Evolutionary conservation across 2,888 invertebrate species (phyloP).

Genomic region (Lepeophtheirus nordmannii): DNA sequence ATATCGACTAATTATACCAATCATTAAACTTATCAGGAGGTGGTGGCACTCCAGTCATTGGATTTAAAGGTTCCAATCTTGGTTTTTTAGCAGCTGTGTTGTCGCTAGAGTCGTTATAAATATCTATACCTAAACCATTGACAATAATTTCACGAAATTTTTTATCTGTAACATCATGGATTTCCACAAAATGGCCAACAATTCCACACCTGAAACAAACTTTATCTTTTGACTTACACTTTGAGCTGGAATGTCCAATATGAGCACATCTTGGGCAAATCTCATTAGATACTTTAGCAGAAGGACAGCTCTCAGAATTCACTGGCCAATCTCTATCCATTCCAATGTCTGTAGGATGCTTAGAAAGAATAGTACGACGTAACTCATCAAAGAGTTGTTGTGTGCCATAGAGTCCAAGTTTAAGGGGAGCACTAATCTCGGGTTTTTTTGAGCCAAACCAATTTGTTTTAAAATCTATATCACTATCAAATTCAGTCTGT

Average conservation of each 20-base stretch:
- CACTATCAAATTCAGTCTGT: neutral
- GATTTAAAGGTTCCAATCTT: too few relatives aligned
- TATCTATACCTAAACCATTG: too few relatives aligned
- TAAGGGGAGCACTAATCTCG: neutral
- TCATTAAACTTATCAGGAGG: too few relatives aligned
- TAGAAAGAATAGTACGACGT: neutral
- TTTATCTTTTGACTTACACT: neutral
- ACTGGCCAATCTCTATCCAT: neutral
- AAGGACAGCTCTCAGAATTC: neutral
- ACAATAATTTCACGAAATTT: neutral
- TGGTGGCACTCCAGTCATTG: too few relatives aligned
- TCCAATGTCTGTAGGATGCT: neutral
- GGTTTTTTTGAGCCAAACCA: neutral
- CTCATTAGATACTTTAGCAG: neutral
- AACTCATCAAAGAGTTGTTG: neutral
- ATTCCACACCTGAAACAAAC: neutral
- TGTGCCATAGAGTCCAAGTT: neutral
- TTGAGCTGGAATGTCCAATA: neutral
- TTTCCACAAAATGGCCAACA: neutral
- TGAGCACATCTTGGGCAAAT: neutral
- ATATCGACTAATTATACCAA: too few relatives aligned
- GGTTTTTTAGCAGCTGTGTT: too few relatives aligned
- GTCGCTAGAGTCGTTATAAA: too few relatives aligned
- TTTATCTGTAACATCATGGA: neutral
- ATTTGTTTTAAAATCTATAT: neutral